Conservation (phyloP, 2,113 vertebrate genomes). For the Seriola dumerili region DNA sequence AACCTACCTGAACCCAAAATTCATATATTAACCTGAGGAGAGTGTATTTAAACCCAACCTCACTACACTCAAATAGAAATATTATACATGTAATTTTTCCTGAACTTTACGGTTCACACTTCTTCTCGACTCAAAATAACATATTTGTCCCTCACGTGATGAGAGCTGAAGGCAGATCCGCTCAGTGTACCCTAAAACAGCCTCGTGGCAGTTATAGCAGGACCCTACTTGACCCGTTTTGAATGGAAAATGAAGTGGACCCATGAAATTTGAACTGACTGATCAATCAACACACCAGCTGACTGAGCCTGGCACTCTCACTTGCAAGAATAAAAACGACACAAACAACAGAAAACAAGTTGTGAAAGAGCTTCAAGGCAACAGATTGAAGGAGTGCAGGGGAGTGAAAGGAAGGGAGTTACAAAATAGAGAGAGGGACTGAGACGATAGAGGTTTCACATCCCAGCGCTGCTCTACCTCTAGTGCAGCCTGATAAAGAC, state of each 20-base stretch:
- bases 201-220: not conserved
- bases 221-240: not conserved
- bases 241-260: not conserved
- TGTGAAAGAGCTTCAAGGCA: constrained; percentile 54
- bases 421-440: constrained; percentile 20
- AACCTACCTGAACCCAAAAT: not conserved
- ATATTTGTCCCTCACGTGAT: not conserved
- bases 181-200: not conserved
- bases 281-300: not conserved
- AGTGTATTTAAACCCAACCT: too few species aligned
- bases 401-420: constrained; percentile 66
- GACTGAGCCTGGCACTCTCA: not conserved
- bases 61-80: too few species aligned
- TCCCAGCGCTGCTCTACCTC: constrained; percentile 23
- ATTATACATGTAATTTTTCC: too few species aligned
- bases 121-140: not conserved
- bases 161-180: not conserved
- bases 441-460: constrained; percentile 43
- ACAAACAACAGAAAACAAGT: constrained; percentile 33
- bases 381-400: constrained; percentile 25
- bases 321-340: not conserved
- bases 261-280: not conserved
- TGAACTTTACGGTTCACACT: too few species aligned
- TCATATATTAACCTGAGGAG: not conserved
- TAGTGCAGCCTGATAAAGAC: constrained; percentile 61